Percentiles rank a stretch among this genome's conserved stretches.
Evolutionary conservation across 1,140 invertebrate genomes (phyloP).

Genomic region (Drosophila tani): DNA sequence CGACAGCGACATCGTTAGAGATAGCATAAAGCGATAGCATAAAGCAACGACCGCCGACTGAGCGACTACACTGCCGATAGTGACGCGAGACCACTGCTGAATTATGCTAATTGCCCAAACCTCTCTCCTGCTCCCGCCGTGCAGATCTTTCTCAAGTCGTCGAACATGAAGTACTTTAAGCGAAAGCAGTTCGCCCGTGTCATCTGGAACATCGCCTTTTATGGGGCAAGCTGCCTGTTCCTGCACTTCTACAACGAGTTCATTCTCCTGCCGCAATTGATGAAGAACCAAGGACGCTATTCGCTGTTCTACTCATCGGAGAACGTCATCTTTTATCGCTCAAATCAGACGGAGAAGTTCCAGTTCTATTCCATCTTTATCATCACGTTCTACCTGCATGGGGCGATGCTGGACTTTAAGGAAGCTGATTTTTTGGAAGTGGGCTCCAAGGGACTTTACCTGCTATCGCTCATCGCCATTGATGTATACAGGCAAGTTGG

Average conservation of each 20-base stretch:
- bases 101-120: slow-evolving; percentile 32
- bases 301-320: slow-evolving; percentile 81
- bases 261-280: slow-evolving; percentile 79
- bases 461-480: slow-evolving; percentile 69
- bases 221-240: slow-evolving; percentile 74
- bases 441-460: slow-evolving; percentile 76
- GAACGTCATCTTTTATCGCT: slow-evolving; percentile 80
- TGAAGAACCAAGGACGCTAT: slow-evolving; percentile 78
- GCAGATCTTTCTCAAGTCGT: slow-evolving; percentile 78
- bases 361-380: slow-evolving; percentile 83
- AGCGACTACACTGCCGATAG: slow-evolving; percentile 14
- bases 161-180: slow-evolving; percentile 80
- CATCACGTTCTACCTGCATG: slow-evolving; percentile 80
- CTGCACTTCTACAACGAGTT: slow-evolving; percentile 82
- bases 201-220: slow-evolving; percentile 83
- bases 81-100: slow-evolving; percentile 31
- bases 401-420: slow-evolving; percentile 79
- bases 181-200: slow-evolving; percentile 78
- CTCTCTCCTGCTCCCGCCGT: not conserved
- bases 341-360: slow-evolving; percentile 80
- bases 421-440: slow-evolving; percentile 78
- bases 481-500: slow-evolving; percentile 74
- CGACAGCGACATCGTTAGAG: not conserved
- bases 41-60: not conserved
- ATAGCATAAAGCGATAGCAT: slow-evolving; percentile 35